Conservation (phyloP, 2,797 vertebrate species). For the Catharus ustulatus region DNA sequence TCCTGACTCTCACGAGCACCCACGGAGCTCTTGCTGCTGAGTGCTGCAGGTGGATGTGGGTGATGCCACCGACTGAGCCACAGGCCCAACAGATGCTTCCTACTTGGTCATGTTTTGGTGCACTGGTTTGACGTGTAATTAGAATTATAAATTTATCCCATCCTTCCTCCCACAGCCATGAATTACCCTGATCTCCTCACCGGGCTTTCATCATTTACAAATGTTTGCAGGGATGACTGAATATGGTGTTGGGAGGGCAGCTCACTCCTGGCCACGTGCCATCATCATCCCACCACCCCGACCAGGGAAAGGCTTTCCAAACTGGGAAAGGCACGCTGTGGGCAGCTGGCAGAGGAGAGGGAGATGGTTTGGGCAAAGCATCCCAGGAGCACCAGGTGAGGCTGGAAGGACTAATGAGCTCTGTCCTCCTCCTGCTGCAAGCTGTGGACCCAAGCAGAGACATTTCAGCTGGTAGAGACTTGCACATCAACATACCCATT, state of each 20-base stretch:
- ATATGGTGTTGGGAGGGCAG: neutral
- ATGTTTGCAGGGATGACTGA: accelerated
- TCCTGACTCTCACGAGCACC: accelerated
- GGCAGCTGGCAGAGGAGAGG: neutral
- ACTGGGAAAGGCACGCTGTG: neutral
- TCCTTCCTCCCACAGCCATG: neutral
- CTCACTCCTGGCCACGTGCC: accelerated
- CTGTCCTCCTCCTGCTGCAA: neutral
- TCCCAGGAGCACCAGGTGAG: neutral
- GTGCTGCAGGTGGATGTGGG: accelerated
- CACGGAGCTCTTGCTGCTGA: neutral
- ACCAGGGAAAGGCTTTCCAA: neutral
- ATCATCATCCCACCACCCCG: accelerated
- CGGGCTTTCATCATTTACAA: neutral
- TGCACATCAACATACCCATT: neutral
- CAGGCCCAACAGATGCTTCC: neutral
- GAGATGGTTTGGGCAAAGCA: neutral
- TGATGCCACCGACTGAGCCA: accelerated
- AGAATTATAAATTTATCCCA: neutral
- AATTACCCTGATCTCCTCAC: neutral
- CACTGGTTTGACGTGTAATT: neutral
- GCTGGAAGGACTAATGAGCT: neutral
- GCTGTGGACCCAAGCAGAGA: neutral
- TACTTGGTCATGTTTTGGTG: neutral
- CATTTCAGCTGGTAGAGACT: neutral